Evolutionary conservation across 2,888 invertebrate species (phyloP).

Genomic region (Pedicia rivosa): DNA sequence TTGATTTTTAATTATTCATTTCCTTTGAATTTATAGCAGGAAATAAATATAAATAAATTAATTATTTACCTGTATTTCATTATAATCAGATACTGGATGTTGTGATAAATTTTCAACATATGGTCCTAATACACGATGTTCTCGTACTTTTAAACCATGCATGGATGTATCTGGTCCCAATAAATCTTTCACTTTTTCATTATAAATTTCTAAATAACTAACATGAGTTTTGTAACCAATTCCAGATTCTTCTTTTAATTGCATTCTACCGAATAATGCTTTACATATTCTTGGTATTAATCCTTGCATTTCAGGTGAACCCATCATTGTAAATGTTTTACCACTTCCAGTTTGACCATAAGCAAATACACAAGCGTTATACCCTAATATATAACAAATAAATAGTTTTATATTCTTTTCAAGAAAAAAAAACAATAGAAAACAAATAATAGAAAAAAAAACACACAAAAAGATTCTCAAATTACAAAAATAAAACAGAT

Average conservation of each 20-base stretch:
- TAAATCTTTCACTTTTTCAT: slow-evolving; percentile 63
- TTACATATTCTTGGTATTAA: slow-evolving; percentile 76
- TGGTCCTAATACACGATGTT: slow-evolving; percentile 65
- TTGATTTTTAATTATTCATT: too few relatives aligned
- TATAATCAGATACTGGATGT: slow-evolving; percentile 72
- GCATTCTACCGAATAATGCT: slow-evolving; percentile 65
- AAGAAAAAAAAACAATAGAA: too few relatives aligned
- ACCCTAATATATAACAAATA: slow-evolving; percentile 25
- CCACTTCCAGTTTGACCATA: slow-evolving; percentile 87
- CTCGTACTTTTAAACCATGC: slow-evolving; percentile 58
- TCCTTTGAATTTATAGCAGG: too few relatives aligned
- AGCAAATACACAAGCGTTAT: slow-evolving; percentile 83
- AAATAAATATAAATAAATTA: neutral
- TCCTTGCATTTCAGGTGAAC: slow-evolving; percentile 58
- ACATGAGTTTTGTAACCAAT: slow-evolving; percentile 76
- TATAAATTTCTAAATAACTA: slow-evolving; percentile 74
- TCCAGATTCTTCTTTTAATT: slow-evolving; percentile 62
- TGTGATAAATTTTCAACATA: slow-evolving; percentile 78
- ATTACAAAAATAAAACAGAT: neutral
- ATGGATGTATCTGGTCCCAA: slow-evolving; percentile 40
- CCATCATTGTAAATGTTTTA: slow-evolving; percentile 89
- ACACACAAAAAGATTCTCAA: neutral
- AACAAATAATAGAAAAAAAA: neutral
- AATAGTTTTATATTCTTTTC: neutral
- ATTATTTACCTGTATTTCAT: slow-evolving; percentile 56